Evolutionary conservation across 2,797 vertebrate genomes (phyloP).

Genomic region (Eleutherodactylus coqui): DNA sequence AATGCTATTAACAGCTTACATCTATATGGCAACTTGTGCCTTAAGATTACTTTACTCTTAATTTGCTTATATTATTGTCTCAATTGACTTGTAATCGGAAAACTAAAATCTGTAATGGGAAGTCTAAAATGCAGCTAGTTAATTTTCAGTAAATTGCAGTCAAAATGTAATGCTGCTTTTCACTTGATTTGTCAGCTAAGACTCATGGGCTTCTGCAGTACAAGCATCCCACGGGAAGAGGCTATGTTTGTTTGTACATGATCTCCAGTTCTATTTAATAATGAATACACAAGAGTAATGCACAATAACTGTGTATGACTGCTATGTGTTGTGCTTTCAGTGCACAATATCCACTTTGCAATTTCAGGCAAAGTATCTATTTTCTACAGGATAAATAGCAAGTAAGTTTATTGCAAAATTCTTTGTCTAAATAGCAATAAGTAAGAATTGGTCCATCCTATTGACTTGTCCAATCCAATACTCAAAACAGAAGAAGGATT

Average conservation of each 20-base stretch:
- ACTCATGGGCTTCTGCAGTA: constrained; percentile 29
- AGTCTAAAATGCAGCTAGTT: background rate
- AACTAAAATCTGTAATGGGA: constrained; percentile 3
- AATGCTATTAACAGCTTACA: background rate
- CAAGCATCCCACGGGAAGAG: constrained; percentile 34
- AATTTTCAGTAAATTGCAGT: constrained; percentile 11
- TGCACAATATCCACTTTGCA: background rate
- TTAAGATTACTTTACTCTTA: background rate
- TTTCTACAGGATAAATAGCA: background rate
- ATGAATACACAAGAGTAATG: constrained; percentile 48
- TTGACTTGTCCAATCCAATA: background rate
- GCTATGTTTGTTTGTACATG: constrained; percentile 48
- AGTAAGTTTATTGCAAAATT: background rate
- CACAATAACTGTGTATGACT: constrained; percentile 11
- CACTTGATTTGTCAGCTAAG: constrained; percentile 33
- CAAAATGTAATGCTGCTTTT: constrained; percentile 29
- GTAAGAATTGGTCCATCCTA: background rate
- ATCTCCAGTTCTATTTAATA: constrained; percentile 48
- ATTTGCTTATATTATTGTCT: constrained; percentile 2
- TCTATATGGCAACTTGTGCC: background rate
- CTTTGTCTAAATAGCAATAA: background rate
- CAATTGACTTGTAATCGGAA: constrained; percentile 4
- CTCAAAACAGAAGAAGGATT: too few species aligned
- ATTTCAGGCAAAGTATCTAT: background rate
- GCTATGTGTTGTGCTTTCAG: background rate